phyloP scores from a whole-genome alignment of 1,140 invertebrate genomes.

The Drosophila tani region DNA sequence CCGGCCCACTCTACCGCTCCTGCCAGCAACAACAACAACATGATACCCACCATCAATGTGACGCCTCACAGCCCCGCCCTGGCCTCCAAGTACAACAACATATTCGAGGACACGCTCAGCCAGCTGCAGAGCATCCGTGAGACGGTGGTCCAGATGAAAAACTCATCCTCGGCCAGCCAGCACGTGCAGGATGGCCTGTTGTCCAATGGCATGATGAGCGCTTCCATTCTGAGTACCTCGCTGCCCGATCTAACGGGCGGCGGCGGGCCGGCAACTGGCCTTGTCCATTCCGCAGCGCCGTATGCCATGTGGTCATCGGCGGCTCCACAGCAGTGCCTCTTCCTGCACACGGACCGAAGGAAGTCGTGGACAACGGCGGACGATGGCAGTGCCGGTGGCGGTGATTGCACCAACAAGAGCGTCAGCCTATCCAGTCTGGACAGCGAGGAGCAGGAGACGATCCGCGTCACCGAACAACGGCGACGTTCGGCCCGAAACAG shows the following conservation, averaged over 20 bases:
- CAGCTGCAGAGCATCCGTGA: slow-evolving; percentile 84
- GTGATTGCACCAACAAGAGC: slow-evolving; percentile 82
- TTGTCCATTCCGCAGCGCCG: slow-evolving; percentile 13
- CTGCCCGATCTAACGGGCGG: slow-evolving; percentile 74
- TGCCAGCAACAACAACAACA: slow-evolving; percentile 64
- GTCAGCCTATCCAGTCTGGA: slow-evolving; percentile 87
- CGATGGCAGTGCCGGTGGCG: slow-evolving; percentile 84
- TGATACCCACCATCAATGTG: slow-evolving; percentile 93
- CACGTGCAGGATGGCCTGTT: slow-evolving; percentile 63
- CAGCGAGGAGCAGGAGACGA: slow-evolving; percentile 86
- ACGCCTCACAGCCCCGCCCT: slow-evolving; percentile 92
- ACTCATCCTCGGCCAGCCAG: slow-evolving; percentile 64
- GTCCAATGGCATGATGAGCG: slow-evolving; percentile 62
- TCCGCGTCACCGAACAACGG: slow-evolving; percentile 82
- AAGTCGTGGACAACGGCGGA: slow-evolving; percentile 94
- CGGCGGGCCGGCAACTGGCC: slow-evolving; percentile 26
- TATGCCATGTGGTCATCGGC: slow-evolving; percentile 72
- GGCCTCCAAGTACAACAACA: slow-evolving; percentile 85
- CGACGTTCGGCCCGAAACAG: slow-evolving; percentile 85
- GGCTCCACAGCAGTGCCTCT: slow-evolving; percentile 79
- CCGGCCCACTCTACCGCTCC: slow-evolving; percentile 15
- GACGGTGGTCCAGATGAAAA: slow-evolving; percentile 84
- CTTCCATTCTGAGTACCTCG: slow-evolving; percentile 86
- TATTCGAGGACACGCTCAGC: slow-evolving; percentile 85
- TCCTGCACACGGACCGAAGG: slow-evolving; percentile 87